phyloP scores from a whole-genome alignment of 2,888 invertebrate species.

The Xanthorhoe spadicearia region DNA sequence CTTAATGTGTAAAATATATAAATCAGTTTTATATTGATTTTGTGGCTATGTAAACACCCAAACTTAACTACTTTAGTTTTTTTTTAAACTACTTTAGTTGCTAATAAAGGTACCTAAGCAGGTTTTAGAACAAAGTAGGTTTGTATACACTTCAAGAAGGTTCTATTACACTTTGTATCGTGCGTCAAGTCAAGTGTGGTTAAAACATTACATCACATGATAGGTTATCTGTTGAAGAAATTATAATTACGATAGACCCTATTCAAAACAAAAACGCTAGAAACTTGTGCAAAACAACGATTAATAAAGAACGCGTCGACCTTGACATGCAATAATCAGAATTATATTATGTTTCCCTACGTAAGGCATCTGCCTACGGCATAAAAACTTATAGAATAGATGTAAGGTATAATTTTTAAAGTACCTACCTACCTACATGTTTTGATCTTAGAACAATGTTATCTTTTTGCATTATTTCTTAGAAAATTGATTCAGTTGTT shows the following conservation, averaged over 20 bases:
- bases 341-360: neutral
- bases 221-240: neutral
- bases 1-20: too few relatives aligned
- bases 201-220: neutral
- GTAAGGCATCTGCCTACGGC: neutral
- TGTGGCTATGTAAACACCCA: too few relatives aligned
- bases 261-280: neutral
- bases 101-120: too few relatives aligned
- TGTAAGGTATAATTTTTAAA: too few relatives aligned
- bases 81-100: too few relatives aligned
- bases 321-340: slow-evolving; percentile 1
- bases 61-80: too few relatives aligned
- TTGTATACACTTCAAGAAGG: neutral
- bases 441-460: too few relatives aligned
- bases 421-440: too few relatives aligned
- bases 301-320: neutral
- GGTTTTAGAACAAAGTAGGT: too few relatives aligned
- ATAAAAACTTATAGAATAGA: too few relatives aligned
- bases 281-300: neutral
- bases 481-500: neutral
- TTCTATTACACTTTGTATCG: neutral
- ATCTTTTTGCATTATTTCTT: neutral
- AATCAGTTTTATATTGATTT: too few relatives aligned
- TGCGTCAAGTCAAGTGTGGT: neutral
- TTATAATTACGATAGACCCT: neutral